A percentile compares a stretch with the other conserved stretches of the same genome.
phyloP scores from a whole-genome alignment of 1,140 invertebrate genomes.

The Magallana gigas region DNA sequence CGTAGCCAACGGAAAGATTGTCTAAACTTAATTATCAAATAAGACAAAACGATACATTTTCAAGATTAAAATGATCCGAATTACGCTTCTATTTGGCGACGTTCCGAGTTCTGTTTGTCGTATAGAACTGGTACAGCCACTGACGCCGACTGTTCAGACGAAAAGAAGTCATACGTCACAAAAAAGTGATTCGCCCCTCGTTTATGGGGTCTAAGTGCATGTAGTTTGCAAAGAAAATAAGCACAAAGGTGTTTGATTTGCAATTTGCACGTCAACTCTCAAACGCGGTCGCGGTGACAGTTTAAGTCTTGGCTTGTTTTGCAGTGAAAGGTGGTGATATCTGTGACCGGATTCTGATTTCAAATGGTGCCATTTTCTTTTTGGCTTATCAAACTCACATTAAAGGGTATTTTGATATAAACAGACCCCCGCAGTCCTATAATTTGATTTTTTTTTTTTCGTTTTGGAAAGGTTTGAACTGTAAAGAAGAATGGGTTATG shows the following conservation, averaged over 20 bases:
- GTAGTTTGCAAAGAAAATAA: neutral
- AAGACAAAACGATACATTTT: neutral
- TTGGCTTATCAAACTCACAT: conserved; percentile 15
- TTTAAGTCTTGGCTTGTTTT: neutral
- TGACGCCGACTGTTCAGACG: neutral
- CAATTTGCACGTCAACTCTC: neutral
- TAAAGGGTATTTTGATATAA: conserved; percentile 5
- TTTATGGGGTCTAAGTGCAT: neutral
- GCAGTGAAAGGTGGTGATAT: conserved; percentile 1
- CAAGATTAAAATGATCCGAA: neutral
- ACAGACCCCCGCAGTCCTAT: neutral
- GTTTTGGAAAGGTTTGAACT: too few relatives aligned
- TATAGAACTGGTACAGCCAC: neutral
- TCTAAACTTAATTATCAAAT: neutral
- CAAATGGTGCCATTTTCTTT: neutral
- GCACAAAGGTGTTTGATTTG: neutral
- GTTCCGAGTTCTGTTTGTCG: neutral
- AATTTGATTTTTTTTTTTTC: neutral
- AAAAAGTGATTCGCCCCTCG: neutral
- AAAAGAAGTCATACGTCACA: neutral
- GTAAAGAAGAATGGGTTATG: too few relatives aligned
- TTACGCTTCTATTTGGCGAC: neutral
- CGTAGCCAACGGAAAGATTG: neutral
- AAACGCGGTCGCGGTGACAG: neutral
- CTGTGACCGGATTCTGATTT: neutral